Conservation (phyloP, 1,140 invertebrate species). For the Bicyclus anynana region DNA sequence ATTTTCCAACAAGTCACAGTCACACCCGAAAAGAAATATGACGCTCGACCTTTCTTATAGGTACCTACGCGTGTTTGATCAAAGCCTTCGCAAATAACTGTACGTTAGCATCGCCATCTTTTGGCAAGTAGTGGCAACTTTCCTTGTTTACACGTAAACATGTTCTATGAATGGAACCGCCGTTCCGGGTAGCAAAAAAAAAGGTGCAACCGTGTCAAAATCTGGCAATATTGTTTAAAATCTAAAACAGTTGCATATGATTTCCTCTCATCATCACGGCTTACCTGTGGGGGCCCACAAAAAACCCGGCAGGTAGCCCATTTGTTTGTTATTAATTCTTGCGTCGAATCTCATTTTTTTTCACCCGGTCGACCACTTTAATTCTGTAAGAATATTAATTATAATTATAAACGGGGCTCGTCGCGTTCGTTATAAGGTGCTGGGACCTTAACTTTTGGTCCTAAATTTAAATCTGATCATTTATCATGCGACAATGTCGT, state of each 20-base stretch:
- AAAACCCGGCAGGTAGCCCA: constrained; percentile 75
- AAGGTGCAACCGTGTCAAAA: constrained; percentile 69
- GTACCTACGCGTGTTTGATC: constrained; percentile 23
- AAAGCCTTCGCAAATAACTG: constrained; percentile 31
- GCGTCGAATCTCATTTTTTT: constrained; percentile 68
- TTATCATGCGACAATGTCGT: constrained; percentile 73
- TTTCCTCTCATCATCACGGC: constrained; percentile 65
- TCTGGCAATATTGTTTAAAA: constrained; percentile 66
- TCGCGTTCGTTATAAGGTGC: constrained; percentile 62
- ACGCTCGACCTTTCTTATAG: constrained; percentile 42
- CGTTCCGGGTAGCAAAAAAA: constrained; percentile 45
- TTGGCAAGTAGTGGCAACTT: constrained; percentile 50
- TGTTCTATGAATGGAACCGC: constrained; percentile 57
- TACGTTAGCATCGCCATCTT: constrained; percentile 50
- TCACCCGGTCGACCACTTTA: constrained; percentile 63
- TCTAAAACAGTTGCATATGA: constrained; percentile 67
- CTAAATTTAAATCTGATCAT: constrained; percentile 73
- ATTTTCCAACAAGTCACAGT: constrained; percentile 56
- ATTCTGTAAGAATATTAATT: constrained; percentile 76
- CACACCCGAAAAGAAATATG: constrained; percentile 44
- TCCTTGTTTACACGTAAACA: constrained; percentile 41
- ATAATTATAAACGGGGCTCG: constrained; percentile 73
- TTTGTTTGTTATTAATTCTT: constrained; percentile 77
- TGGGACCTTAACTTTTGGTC: constrained; percentile 55
- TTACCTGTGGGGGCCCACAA: constrained; percentile 71